Conservation (phyloP, 30 jellyfish, hydroid and myxozoan genomes). For the Sanderia malayensis region DNA sequence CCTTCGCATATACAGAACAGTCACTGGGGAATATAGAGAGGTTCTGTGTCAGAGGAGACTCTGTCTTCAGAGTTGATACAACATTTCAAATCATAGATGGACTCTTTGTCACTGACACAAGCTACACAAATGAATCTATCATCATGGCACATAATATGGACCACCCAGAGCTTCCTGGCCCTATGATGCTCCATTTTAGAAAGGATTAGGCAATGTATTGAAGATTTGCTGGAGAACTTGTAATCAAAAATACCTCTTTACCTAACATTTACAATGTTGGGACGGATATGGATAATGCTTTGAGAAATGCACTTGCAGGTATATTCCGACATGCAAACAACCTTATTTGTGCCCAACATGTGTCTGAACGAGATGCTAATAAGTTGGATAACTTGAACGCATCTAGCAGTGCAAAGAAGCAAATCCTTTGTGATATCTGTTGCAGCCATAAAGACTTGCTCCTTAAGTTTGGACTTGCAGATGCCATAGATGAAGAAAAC, state of each 20-base stretch:
- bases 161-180: constrained; percentile 52
- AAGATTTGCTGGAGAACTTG: constrained; percentile 39
- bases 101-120: constrained; percentile 38
- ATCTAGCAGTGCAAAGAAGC: neutral
- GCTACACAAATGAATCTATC: constrained; percentile 21
- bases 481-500: constrained; percentile 13
- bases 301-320: constrained; percentile 11
- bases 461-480: constrained; percentile 7
- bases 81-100: constrained; percentile 36
- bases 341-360: constrained; percentile 27
- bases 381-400: constrained; percentile 7
- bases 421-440: constrained; percentile 3
- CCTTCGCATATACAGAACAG: neutral
- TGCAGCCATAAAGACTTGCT: constrained; percentile 5
- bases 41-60: constrained; percentile 37
- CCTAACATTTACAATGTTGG: constrained; percentile 14
- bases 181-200: constrained; percentile 29
- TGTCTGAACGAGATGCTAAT: constrained; percentile 22
- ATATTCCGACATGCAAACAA: constrained; percentile 20
- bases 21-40: constrained; percentile 18
- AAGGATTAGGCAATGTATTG: constrained; percentile 18
- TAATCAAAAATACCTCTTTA: constrained; percentile 6
- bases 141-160: neutral
- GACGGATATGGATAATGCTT: constrained; percentile 16
- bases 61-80: constrained; percentile 32